Evolutionary conservation across 2,888 invertebrate genomes (phyloP).

Genomic region (Stomorhina lunata): DNA sequence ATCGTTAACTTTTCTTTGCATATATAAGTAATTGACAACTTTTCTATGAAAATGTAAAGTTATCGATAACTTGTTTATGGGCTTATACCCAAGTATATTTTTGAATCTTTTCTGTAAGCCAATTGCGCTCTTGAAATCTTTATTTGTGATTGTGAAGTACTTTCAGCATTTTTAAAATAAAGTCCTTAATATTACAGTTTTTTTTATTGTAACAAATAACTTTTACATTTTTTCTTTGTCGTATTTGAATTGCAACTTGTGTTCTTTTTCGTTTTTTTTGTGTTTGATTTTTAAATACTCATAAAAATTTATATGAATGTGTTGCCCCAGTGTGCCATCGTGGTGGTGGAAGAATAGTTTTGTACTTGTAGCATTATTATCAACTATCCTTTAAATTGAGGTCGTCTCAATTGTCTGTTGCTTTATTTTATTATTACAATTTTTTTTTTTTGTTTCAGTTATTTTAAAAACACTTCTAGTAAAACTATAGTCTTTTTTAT

Average conservation of each 20-base stretch:
- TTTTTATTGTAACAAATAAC: slow-evolving; percentile 25
- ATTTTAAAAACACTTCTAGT: neutral
- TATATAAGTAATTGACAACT: too few species aligned
- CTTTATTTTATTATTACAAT: slow-evolving; percentile 60
- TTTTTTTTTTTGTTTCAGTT: slow-evolving; percentile 17
- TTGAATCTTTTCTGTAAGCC: too few species aligned
- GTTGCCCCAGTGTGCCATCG: neutral
- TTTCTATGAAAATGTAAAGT: too few species aligned
- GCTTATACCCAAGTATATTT: too few species aligned
- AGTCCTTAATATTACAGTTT: neutral
- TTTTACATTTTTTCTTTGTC: slow-evolving; percentile 13
- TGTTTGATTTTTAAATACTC: slow-evolving; percentile 7
- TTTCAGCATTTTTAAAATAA: neutral
- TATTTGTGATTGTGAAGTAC: too few species aligned
- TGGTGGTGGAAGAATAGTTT: slow-evolving; percentile 30
- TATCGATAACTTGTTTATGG: too few species aligned
- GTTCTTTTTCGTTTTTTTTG: too few species aligned
- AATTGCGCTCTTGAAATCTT: too few species aligned
- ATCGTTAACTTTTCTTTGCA: too few species aligned
- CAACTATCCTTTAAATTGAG: slow-evolving; percentile 61
- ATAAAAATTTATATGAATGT: slow-evolving; percentile 15
- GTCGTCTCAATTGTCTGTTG: slow-evolving; percentile 62
- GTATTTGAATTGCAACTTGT: slow-evolving; percentile 39
- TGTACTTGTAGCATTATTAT: slow-evolving; percentile 28
- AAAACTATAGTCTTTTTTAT: neutral